These are phyloP conservation scores for Myopa tessellatipennis DNA, from an alignment of 2,888 invertebrate genomes.

Conservation along the genomic window DNA sequence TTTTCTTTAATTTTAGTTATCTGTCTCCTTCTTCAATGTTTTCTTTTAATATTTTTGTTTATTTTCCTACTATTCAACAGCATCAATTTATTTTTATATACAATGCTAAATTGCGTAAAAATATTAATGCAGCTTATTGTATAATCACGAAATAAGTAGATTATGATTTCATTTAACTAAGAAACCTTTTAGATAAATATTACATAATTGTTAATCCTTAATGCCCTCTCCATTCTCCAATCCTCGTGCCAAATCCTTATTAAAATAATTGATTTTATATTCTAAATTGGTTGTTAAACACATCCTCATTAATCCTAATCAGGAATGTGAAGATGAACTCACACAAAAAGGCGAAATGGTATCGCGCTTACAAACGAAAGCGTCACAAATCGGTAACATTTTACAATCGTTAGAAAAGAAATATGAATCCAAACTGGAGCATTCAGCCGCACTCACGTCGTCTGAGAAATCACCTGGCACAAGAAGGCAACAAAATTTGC, in stretches of 20 bases:
- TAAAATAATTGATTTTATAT: not conserved
- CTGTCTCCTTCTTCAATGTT: no score
- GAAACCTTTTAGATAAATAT: no score
- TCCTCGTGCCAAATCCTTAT: not conserved
- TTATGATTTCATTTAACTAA: no score
- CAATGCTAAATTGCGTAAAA: no score
- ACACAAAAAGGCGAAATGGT: conserved; percentile 97
- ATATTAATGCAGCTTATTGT: no score
- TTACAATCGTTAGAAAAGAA: conserved; percentile 87
- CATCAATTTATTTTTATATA: no score
- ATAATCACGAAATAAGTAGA: no score
- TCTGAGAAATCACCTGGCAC: conserved; percentile 65
- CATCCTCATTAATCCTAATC: conserved; percentile 52
- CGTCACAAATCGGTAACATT: conserved; percentile 94
- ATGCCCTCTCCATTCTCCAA: not conserved
- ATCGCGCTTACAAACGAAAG: conserved; percentile 92
- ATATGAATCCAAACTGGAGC: conserved; percentile 69
- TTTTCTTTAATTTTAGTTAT: not conserved
- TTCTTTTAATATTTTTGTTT: no score
- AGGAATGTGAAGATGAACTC: conserved; percentile 95
- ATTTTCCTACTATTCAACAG: no score
- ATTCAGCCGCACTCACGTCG: conserved; percentile 70
- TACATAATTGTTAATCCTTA: no score
- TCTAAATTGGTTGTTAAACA: conserved; percentile 31
- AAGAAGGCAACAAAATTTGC: conserved; percentile 64